These are phyloP conservation scores for Eleginops maclovinus DNA, from an alignment of 2,113 vertebrate genomes.

Conservation along the genomic window DNA sequence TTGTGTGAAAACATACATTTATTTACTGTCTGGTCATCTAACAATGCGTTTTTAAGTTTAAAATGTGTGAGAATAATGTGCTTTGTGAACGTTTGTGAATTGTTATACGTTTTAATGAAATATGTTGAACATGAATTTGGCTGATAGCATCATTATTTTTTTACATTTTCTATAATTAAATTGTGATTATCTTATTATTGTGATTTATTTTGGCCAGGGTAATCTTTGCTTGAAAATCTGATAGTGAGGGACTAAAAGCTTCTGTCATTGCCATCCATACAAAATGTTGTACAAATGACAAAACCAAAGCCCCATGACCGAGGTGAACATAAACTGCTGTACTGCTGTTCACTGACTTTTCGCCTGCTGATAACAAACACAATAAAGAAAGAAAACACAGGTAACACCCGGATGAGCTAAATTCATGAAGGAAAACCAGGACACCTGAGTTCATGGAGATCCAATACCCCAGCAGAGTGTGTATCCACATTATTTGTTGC, in stretches of 20 bases:
- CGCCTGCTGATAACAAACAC: neutral
- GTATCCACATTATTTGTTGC: neutral
- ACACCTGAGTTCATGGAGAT: neutral
- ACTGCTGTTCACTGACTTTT: neutral
- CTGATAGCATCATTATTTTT: too few relatives aligned
- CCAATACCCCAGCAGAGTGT: neutral
- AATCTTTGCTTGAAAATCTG: too few relatives aligned
- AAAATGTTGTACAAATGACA: too few relatives aligned
- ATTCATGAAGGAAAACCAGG: neutral
- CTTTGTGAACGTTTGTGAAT: neutral
- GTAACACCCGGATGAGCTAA: neutral
- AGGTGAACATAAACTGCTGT: neutral
- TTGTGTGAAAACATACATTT: neutral
- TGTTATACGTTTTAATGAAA: too few relatives aligned
- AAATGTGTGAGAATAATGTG: neutral
- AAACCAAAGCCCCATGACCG: neutral
- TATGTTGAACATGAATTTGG: too few relatives aligned
- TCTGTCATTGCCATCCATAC: neutral
- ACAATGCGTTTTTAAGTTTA: neutral
- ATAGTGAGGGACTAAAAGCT: neutral
- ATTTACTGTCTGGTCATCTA: neutral
- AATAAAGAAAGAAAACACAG: neutral
- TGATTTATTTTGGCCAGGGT: too few relatives aligned
- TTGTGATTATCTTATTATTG: too few relatives aligned
- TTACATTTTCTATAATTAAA: too few relatives aligned